Evolutionary conservation across 1,140 invertebrate genomes (phyloP), one percentile per base, ranked within the genome.

Genomic region (Heliconius himera): DNA sequence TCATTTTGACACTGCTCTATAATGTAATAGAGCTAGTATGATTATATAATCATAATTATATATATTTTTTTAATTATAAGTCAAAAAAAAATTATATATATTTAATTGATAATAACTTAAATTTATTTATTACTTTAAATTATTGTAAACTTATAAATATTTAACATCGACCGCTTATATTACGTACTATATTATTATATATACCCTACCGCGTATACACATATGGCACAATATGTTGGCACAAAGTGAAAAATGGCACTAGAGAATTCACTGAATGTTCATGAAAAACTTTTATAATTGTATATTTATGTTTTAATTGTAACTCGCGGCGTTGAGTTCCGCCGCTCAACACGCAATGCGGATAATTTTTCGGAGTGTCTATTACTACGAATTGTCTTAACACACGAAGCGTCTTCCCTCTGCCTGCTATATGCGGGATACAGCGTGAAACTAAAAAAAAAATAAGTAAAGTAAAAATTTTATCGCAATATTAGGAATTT

Each of bases 191-290:
- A 56, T 11, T 22, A 56, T 33, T 6, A 33, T 3, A 33, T 33
- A 33, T 33, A 33, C 3, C 49, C 49, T 56, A 56, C 54, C n/a
- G 20, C 20, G 54, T 56, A 56, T 66, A 66, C 22, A 71, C 9
- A 46, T 54, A 77, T 81, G 76, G 73, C 73, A 78, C 72, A 81
- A 73, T 49, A 33, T 76, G 70, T 77, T 81, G 79, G 79, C 79
- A 77, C 75, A 41, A 70, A 66, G 16, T 72, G 51, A 51, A 77
- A 16, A 26, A 54, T 79, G 81, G 77, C 81, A 81, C 54, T 76
- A 49, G 41, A 77, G 74, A 80, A 76, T 77, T 81, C 80, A 80
- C 51, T 16, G 26, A 66, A 29, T 29, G 60, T 66, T 66, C n/a
- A 22, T 56, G 54, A 56, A 54, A 54, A 54, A 54, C 18, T 54